Evolutionary conservation across 2,113 vertebrate species (phyloP).

Genomic region (Brachionichthys hirsutus): DNA sequence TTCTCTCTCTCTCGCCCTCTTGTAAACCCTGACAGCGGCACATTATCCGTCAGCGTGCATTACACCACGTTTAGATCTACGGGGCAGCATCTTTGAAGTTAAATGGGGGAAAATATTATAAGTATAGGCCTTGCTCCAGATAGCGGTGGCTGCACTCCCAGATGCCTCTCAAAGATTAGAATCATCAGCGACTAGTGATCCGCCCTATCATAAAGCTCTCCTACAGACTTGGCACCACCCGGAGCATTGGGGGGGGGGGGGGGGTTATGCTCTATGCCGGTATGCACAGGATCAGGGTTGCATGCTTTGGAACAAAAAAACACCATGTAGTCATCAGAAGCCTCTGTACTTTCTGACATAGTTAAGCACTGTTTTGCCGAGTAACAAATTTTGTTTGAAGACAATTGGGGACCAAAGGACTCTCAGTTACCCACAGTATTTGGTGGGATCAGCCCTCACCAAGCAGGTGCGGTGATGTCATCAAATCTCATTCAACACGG

Average conservation of each 20-base stretch:
- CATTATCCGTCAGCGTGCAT: constrained; percentile 70
- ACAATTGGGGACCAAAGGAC: no score
- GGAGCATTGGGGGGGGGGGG: constrained; percentile 28
- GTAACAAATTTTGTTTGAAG: constrained; percentile 29
- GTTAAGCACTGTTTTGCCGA: constrained; percentile 41
- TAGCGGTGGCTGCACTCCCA: constrained; percentile 64
- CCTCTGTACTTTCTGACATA: constrained; percentile 15
- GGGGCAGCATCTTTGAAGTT: constrained; percentile 71
- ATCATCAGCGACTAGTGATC: constrained; percentile 62
- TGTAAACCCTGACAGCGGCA: constrained; percentile 65
- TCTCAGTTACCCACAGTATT: constrained; percentile 23
- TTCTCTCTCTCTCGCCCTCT: constrained; percentile 38
- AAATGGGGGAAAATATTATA: constrained; percentile 73
- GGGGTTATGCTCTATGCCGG: constrained; percentile 11
- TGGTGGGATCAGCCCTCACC: constrained; percentile 48
- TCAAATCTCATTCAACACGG: constrained; percentile 45
- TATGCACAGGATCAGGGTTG: constrained; percentile 28
- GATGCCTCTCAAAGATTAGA: constrained; percentile 71
- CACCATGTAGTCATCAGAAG: constrained; percentile 27
- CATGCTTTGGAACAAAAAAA: constrained; percentile 9
- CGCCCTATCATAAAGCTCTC: constrained; percentile 63
- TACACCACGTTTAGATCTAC: constrained; percentile 67
- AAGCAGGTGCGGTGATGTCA: constrained; percentile 70
- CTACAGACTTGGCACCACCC: constrained; percentile 58
- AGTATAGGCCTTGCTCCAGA: constrained; percentile 72